Base-by-base conservation (phyloP, 2,888 invertebrate species). In the Aelia acuminata region DNA sequence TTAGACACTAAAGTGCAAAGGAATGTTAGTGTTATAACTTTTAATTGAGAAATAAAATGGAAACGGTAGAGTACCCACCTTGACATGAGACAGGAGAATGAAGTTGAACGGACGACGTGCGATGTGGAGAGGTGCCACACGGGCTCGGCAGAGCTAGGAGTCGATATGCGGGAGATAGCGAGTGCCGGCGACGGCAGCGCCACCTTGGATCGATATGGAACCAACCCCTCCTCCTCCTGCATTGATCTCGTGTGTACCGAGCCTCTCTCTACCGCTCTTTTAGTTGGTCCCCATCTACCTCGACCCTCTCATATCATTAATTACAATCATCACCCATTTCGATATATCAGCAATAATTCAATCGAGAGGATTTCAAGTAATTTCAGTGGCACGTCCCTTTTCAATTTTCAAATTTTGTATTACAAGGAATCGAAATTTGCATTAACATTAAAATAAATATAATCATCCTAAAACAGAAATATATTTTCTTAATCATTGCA, bases 161-260 rank as follows among this genome's bases (percentile, higher is more conserved):
- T 80, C 75, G 70, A 75, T 70, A 80, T 87, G 87, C 49, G 85
- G 88, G 88, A 85, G 63, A 47, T 39, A 86, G 88, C 85, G 89
- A 84, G 49, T 13, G 84, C 26, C 53, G 63, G 43, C 85, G 31
- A 57, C 85, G 31, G 63, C 87, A 85, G 57, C 87, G 50, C 87
- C 70, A 48, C 75, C 84, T 85, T 53, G 39, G 85, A 85, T 85
- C 85, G 85, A 85, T 85, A 85, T 80, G 80, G 80, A 31, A 50
- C 43, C 20, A 50, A 85, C 85, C 84, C 35, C 80, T 57, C 84
- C 87, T 84, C 87, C 39, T 13, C 31, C 87, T 15, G 35, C 47
- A 47, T 49, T 85, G 48, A 47, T 85, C 85, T 53, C 49, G 43
- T 53, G 53, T 53, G 80, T 43, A 43, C n/a, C 80, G 18, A 8